These are phyloP conservation scores for Megalonaias nervosa DNA, from an alignment of 1,140 invertebrate species.

Conservation along the genomic window DNA sequence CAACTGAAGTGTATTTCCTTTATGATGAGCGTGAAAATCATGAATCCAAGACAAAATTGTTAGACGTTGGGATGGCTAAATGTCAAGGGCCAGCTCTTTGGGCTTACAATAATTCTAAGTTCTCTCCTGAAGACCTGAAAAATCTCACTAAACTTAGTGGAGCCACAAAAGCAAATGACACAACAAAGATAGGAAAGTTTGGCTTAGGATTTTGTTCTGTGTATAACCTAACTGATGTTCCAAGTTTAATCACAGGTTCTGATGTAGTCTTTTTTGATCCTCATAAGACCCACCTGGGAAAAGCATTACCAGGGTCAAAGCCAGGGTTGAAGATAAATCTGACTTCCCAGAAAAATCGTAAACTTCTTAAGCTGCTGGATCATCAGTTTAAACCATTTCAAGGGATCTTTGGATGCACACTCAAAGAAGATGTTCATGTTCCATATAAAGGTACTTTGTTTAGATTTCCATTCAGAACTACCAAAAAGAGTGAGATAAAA, in stretches of 20 bases:
- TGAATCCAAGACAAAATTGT: constrained; percentile 38
- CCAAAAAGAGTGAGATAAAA: constrained; percentile 56
- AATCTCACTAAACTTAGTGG: constrained; percentile 56
- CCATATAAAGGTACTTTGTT: constrained; percentile 58
- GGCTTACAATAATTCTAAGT: constrained; percentile 53
- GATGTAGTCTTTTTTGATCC: constrained; percentile 64
- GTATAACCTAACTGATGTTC: constrained; percentile 65
- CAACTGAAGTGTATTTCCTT: constrained; percentile 60
- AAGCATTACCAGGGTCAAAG: constrained; percentile 13
- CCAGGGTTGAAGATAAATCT: constrained; percentile 32
- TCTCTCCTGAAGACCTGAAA: constrained; percentile 48
- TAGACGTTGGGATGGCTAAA: constrained; percentile 49
- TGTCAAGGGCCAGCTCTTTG: constrained; percentile 56
- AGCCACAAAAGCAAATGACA: constrained; percentile 53
- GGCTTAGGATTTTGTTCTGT: constrained; percentile 65
- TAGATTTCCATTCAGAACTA: constrained; percentile 61
- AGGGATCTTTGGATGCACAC: constrained; percentile 55
- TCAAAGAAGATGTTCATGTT: constrained; percentile 17
- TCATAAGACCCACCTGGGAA: constrained; percentile 51
- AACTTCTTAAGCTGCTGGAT: neutral
- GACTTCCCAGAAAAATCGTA: constrained; percentile 18
- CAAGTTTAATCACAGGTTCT: constrained; percentile 58
- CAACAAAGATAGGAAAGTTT: constrained; percentile 62
- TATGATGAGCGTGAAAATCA: constrained; percentile 59
- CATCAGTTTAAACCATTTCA: constrained; percentile 46